Percentiles rank a stretch among this genome's conserved stretches.
These are phyloP conservation scores for Sinonovacula constricta DNA, from an alignment of 1,140 invertebrate genomes.

Conservation along the genomic window DNA sequence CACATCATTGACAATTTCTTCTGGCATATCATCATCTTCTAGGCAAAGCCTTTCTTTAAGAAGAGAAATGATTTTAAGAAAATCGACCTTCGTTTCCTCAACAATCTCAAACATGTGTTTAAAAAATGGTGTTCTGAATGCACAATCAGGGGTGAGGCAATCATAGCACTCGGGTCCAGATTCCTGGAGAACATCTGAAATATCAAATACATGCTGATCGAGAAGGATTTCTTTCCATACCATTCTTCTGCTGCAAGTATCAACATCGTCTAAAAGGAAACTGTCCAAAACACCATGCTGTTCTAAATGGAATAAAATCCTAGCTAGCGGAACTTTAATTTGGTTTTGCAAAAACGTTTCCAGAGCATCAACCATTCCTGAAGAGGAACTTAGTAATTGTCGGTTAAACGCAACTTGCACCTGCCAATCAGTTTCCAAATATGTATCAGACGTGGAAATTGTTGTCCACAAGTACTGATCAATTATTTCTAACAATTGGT, in stretches of 20 bases:
- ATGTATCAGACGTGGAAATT: background rate
- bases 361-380: conserved; percentile 30
- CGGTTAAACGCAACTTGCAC: conserved; percentile 29
- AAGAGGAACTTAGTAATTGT: conserved; percentile 6
- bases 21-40: conserved; percentile 4
- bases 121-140: conserved; percentile 19
- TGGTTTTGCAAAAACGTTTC: conserved; percentile 1
- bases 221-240: background rate
- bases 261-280: conserved; percentile 17
- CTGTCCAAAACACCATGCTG: conserved; percentile 13
- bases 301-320: conserved; percentile 25
- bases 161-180: conserved; percentile 35
- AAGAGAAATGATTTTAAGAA: conserved; percentile 1
- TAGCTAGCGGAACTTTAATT: conserved; percentile 27
- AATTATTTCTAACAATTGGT: conserved; percentile 31
- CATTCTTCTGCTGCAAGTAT: background rate
- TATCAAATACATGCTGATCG: conserved; percentile 4
- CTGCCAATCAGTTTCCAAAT: conserved; percentile 14
- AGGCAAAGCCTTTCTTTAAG: conserved; percentile 7
- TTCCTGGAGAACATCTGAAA: conserved; percentile 3
- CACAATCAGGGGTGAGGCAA: conserved; percentile 17
- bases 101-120: conserved; percentile 6
- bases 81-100: conserved; percentile 28
- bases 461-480: conserved; percentile 33
- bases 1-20: conserved; percentile 9